Percentiles rank a stretch among this genome's conserved stretches.
Conservation (phyloP, 2,113 vertebrate species). For the Triplophysa rosa region DNA sequence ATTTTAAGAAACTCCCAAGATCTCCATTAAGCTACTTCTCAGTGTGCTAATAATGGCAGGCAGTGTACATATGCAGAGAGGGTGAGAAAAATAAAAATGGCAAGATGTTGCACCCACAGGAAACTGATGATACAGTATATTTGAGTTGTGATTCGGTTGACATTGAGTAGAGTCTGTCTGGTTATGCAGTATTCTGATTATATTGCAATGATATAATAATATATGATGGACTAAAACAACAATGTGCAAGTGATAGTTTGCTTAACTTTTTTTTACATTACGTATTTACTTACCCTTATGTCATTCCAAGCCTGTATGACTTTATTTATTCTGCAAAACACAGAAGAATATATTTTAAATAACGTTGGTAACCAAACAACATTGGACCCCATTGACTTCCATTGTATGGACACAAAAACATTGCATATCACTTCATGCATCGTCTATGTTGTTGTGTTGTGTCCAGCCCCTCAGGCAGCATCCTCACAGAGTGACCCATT, state of each 20-base stretch:
- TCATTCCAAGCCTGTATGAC: too few species aligned
- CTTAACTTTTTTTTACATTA: too few species aligned
- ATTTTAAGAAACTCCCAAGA: constrained; percentile 3
- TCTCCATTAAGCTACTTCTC: not conserved
- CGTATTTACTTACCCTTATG: too few species aligned
- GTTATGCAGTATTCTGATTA: too few species aligned
- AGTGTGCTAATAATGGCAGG: constrained; percentile 10
- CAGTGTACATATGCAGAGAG: not conserved
- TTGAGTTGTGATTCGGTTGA: not conserved
- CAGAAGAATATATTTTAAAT: too few species aligned
- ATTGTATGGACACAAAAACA: too few species aligned
- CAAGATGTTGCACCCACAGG: not conserved
- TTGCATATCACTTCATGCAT: not conserved
- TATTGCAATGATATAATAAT: too few species aligned
- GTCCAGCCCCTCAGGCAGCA: constrained; percentile 1
- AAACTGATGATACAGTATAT: not conserved
- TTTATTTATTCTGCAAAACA: too few species aligned
- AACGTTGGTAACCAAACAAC: too few species aligned
- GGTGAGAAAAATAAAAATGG: not conserved
- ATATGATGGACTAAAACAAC: too few species aligned
- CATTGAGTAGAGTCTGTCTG: not conserved
- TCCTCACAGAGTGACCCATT: not conserved
- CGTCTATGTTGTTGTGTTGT: constrained; percentile 5
- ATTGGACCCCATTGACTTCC: too few species aligned
- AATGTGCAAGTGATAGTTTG: too few species aligned